These are phyloP conservation scores for Hyles lineata DNA, from an alignment of 2,888 invertebrate species.

Conservation along the genomic window DNA sequence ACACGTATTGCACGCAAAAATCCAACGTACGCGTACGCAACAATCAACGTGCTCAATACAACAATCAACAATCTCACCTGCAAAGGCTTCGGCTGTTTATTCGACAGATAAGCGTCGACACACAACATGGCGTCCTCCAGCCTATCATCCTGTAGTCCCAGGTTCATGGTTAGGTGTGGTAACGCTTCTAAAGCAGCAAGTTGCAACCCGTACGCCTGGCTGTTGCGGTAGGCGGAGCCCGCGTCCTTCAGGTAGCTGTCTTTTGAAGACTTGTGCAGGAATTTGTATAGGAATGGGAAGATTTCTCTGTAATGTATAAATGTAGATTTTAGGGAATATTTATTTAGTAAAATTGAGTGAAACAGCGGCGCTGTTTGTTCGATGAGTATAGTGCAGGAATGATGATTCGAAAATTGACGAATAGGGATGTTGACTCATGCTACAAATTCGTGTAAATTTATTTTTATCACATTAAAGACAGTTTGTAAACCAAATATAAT, in stretches of 20 bases:
- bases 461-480: too few species aligned
- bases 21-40: too few species aligned
- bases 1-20: too few species aligned
- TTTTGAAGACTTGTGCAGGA: constrained; percentile 78
- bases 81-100: constrained; percentile 85
- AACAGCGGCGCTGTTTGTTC: too few species aligned
- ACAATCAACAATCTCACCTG: constrained; percentile 77
- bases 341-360: too few species aligned
- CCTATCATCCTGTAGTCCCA: constrained; percentile 74
- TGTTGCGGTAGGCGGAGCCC: constrained; percentile 83
- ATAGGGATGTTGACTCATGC: too few species aligned
- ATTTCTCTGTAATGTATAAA: constrained; percentile 83
- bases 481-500: too few species aligned
- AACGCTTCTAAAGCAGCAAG: constrained; percentile 75
- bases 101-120: constrained; percentile 82
- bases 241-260: constrained; percentile 86
- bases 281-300: constrained; percentile 85
- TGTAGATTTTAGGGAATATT: too few species aligned
- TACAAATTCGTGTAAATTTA: too few species aligned
- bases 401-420: too few species aligned
- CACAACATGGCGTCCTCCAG: constrained; percentile 71
- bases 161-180: constrained; percentile 70
- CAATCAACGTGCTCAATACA: too few species aligned
- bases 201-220: constrained; percentile 82
- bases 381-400: too few species aligned